Conservation (phyloP, 2,888 invertebrate species). For the Patella depressa region DNA sequence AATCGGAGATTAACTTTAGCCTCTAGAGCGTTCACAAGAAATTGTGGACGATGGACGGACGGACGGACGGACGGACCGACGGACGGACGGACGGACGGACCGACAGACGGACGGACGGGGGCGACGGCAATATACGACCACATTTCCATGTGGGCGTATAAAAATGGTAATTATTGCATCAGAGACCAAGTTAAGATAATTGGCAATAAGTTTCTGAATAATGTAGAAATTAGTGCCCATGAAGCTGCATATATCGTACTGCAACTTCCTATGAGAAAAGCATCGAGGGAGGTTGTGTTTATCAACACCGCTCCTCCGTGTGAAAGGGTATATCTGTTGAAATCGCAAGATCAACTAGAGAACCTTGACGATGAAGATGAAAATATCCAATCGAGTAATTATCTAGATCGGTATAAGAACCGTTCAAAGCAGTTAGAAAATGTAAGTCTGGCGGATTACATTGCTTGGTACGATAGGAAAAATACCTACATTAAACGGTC, state of each 20-base stretch:
- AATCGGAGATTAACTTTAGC: too few relatives aligned
- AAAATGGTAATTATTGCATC: constrained; percentile 17
- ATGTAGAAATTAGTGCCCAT: constrained; percentile 51
- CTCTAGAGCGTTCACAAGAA: too few relatives aligned
- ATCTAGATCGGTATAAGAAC: constrained; percentile 37
- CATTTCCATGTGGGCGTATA: too few relatives aligned
- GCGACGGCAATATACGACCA: too few relatives aligned
- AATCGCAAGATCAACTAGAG: too few relatives aligned
- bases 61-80: too few relatives aligned
- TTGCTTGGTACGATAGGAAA: constrained; percentile 25
- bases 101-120: too few relatives aligned
- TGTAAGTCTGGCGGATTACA: constrained; percentile 37
- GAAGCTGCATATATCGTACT: constrained; percentile 50
- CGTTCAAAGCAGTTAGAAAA: constrained; percentile 30
- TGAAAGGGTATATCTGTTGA: too few relatives aligned
- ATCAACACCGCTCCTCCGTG: constrained; percentile 36
- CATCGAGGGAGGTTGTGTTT: constrained; percentile 39
- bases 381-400: constrained; percentile 35
- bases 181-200: constrained; percentile 32
- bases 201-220: too few relatives aligned
- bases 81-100: too few relatives aligned
- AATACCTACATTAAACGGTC: background rate
- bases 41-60: too few relatives aligned
- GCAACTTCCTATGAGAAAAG: constrained; percentile 42
- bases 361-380: background rate